These are phyloP conservation scores for Muscicapa comitata DNA, from an alignment of 2,797 vertebrate species.

Conservation along the genomic window DNA sequence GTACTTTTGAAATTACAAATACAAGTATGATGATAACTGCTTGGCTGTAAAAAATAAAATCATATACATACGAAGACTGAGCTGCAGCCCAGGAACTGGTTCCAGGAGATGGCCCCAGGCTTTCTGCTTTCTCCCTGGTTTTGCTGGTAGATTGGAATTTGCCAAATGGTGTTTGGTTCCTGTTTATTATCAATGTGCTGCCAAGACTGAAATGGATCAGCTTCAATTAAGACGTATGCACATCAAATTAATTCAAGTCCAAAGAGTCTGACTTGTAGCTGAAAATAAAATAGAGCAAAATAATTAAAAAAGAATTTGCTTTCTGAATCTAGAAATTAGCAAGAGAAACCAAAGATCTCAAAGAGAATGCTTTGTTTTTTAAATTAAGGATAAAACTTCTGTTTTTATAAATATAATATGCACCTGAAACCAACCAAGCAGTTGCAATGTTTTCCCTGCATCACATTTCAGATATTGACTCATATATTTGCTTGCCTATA, in stretches of 20 bases:
- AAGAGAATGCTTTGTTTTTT: not conserved
- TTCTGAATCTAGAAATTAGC: not conserved
- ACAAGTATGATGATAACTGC: not conserved
- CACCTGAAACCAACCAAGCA: not conserved
- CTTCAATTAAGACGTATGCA: constrained; percentile 6
- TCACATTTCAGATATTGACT: not conserved
- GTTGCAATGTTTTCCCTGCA: not conserved
- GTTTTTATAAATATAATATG: not conserved
- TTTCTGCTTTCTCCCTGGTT: not conserved
- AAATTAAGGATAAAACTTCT: not conserved
- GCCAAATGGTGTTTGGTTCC: not conserved
- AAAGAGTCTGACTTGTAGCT: not conserved
- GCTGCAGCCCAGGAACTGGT: not conserved
- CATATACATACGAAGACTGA: not conserved
- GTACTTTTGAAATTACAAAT: constrained; percentile 25
- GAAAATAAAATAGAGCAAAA: not conserved
- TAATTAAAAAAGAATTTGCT: not conserved
- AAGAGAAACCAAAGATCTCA: not conserved
- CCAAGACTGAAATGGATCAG: not conserved
- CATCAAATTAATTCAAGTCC: not conserved
- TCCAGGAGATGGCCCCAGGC: not conserved
- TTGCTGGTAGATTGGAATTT: not conserved
- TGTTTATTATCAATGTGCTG: not conserved
- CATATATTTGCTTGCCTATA: not conserved
- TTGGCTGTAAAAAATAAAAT: not conserved